A percentile compares a stretch with the other conserved stretches of the same genome.
Conservation (phyloP, 2,113 vertebrate species). For the Melospiza georgiana region DNA sequence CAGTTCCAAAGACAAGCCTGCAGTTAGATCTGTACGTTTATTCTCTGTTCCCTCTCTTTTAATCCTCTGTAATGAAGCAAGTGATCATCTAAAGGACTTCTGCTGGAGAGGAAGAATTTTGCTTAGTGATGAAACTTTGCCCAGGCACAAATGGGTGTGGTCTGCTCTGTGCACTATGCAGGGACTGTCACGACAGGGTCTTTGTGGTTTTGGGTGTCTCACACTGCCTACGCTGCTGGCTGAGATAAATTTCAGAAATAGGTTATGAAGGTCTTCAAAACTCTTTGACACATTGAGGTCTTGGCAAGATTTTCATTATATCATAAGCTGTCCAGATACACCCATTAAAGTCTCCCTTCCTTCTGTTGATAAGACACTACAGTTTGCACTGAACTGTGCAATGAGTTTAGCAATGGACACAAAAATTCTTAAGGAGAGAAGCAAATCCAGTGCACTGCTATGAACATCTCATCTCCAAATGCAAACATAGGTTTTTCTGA, state of each 20-base stretch:
- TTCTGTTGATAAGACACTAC: background rate
- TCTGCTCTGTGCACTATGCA: background rate
- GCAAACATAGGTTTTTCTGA: background rate
- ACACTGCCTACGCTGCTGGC: background rate
- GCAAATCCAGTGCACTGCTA: background rate
- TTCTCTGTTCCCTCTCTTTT: background rate
- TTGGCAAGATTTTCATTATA: background rate
- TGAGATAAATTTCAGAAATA: background rate
- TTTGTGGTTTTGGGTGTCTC: background rate
- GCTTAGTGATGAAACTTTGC: background rate
- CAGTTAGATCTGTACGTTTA: background rate
- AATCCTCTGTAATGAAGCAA: background rate
- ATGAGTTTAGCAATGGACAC: background rate
- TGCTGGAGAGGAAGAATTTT: background rate
- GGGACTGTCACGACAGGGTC: background rate
- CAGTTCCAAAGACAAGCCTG: background rate
- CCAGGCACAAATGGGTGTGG: accelerated
- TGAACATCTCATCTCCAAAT: background rate
- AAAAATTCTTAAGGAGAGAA: background rate
- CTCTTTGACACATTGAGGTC: background rate
- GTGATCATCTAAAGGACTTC: background rate
- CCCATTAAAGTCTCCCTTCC: background rate
- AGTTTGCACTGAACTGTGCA: background rate
- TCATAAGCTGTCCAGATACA: background rate
- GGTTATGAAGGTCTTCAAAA: background rate